phyloP scores from a whole-genome alignment of 2,888 invertebrate species.

The Chrysolina oricalcia region DNA sequence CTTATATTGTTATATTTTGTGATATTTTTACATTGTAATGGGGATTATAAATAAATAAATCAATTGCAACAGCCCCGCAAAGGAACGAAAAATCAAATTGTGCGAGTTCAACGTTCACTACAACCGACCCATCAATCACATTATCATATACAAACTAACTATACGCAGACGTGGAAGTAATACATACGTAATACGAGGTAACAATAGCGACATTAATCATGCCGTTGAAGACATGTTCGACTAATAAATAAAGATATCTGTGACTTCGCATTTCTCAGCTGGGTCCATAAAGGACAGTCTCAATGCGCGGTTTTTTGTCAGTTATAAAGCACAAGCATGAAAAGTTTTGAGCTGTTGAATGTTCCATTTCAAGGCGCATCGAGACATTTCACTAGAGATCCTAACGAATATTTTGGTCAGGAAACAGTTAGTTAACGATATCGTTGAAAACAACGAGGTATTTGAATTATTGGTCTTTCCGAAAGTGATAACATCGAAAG shows the following conservation, averaged over 20 bases:
- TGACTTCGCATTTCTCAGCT: neutral
- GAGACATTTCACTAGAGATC: too few species aligned
- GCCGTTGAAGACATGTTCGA: neutral
- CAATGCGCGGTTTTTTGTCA: neutral
- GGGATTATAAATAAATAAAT: too few species aligned
- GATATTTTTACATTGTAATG: too few species aligned
- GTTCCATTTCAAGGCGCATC: too few species aligned
- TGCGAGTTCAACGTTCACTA: slow-evolving; percentile 30
- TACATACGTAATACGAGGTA: slow-evolving; percentile 29
- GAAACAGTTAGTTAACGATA: too few species aligned
- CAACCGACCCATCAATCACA: slow-evolving; percentile 33
- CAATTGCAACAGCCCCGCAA: neutral
- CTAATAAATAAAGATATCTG: slow-evolving; percentile 26
- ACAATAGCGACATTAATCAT: slow-evolving; percentile 31
- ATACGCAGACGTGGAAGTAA: slow-evolving; percentile 19
- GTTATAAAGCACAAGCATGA: neutral
- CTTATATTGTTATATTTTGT: too few species aligned
- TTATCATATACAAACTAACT: slow-evolving; percentile 12
- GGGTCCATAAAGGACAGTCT: neutral
- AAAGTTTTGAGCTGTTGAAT: too few species aligned
- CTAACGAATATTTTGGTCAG: too few species aligned
- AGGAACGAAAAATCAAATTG: neutral
- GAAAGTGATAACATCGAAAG: too few species aligned
- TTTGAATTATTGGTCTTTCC: too few species aligned
- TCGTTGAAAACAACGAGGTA: too few species aligned